These are phyloP conservation scores for Hypena proboscidalis DNA, from an alignment of 2,888 invertebrate genomes.

Conservation along the genomic window DNA sequence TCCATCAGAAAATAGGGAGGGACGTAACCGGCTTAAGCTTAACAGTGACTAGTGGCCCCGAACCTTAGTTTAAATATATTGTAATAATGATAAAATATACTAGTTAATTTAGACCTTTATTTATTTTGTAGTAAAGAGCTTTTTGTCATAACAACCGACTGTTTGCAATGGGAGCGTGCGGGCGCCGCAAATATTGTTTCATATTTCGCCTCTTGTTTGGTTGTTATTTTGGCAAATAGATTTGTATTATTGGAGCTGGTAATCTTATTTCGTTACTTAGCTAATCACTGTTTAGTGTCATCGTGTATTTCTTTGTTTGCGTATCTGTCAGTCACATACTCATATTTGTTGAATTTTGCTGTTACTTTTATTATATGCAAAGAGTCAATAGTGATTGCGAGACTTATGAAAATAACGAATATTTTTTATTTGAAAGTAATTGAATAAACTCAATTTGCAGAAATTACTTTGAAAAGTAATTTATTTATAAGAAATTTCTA, in stretches of 20 bases:
- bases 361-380: background rate
- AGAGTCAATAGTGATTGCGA: too few relatives aligned
- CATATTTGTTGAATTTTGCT: constrained; percentile 8
- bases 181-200: constrained; percentile 74
- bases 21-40: constrained; percentile 85
- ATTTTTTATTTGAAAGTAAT: too few relatives aligned
- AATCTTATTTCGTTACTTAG: constrained; percentile 69
- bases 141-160: constrained; percentile 69
- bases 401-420: too few relatives aligned
- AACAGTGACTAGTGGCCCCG: constrained; percentile 81
- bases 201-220: constrained; percentile 66
- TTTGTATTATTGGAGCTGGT: constrained; percentile 68
- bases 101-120: constrained; percentile 77
- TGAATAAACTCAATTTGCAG: too few relatives aligned
- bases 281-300: constrained; percentile 53
- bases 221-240: constrained; percentile 70
- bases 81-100: constrained; percentile 83
- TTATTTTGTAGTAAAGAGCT: constrained; percentile 71
- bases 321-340: constrained; percentile 2
- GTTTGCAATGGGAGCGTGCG: constrained; percentile 60
- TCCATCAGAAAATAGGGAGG: constrained; percentile 85
- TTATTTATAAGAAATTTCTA: background rate
- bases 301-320: constrained; percentile 34
- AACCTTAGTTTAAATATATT: constrained; percentile 82
- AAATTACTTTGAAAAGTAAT: background rate